Conservation (phyloP, 1,140 invertebrate species). For the Ceratina calcarata region DNA sequence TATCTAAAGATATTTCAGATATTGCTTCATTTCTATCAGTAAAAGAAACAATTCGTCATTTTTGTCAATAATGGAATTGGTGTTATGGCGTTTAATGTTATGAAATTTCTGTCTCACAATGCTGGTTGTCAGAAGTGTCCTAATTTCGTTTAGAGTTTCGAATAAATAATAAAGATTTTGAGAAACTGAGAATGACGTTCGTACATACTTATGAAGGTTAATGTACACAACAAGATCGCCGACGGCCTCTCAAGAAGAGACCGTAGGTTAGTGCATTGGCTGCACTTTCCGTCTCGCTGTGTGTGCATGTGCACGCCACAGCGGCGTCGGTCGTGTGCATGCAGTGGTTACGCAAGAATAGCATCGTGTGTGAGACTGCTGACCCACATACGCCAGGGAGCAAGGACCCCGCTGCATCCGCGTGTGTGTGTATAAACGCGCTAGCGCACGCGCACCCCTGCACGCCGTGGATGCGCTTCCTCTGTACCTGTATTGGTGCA, state of each 20-base stretch:
- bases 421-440: conserved; percentile 43
- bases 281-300: conserved; percentile 62
- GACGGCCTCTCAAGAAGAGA: conserved; percentile 62
- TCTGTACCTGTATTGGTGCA: conserved; percentile 40
- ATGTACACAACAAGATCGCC: conserved; percentile 34
- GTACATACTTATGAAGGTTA: too few relatives aligned
- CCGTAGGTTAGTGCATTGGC: conserved; percentile 67
- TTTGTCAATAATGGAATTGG: too few relatives aligned
- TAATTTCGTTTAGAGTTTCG: too few relatives aligned
- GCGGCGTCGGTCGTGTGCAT: conserved; percentile 70
- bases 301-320: conserved; percentile 59
- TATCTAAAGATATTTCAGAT: too few relatives aligned
- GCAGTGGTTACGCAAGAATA: conserved; percentile 80
- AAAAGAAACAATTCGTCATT: too few relatives aligned
- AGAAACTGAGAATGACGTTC: too few relatives aligned
- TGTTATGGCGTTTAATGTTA: too few relatives aligned
- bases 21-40: too few relatives aligned
- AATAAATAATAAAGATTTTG: too few relatives aligned
- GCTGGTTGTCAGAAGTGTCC: too few relatives aligned
- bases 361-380: conserved; percentile 80
- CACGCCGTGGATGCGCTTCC: conserved; percentile 45
- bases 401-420: conserved; percentile 77
- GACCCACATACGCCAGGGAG: conserved; percentile 80
- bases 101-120: too few relatives aligned
- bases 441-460: conserved; percentile 22